These are phyloP conservation scores for Heliocidaris erythrogramma DNA, from an alignment of 35 echinoderm and acorn worm genomes.

Conservation along the genomic window DNA sequence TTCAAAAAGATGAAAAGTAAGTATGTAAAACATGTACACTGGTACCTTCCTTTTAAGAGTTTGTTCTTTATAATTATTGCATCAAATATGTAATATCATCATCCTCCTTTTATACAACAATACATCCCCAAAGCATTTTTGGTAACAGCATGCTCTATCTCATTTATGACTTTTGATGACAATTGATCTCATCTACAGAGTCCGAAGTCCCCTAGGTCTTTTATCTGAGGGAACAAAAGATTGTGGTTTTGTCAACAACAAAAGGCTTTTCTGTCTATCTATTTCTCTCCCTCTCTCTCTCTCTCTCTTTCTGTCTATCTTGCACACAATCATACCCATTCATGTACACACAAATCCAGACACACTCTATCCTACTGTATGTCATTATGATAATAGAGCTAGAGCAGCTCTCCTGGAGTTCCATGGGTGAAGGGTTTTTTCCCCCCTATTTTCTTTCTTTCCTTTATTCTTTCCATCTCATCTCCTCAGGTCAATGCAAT, in stretches of 20 bases:
- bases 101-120: not conserved
- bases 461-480: not conserved
- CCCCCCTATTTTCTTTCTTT: not conserved
- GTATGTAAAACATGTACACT: not conserved
- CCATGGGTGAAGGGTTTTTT: not conserved
- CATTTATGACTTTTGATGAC: not conserved
- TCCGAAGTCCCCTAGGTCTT: slow-evolving; percentile 18
- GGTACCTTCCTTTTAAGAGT: not conserved
- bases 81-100: not conserved
- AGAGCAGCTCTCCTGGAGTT: not conserved
- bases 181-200: slow-evolving; percentile 25
- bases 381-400: slow-evolving; percentile 11
- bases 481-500: slow-evolving; percentile 16
- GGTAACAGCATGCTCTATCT: not conserved
- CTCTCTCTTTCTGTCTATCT: not conserved
- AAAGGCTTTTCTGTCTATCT: not conserved
- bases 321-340: not conserved
- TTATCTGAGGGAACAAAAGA: not conserved
- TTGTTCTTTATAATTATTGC: not conserved
- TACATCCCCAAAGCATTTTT: not conserved
- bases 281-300: not conserved
- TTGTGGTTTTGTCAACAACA: slow-evolving; percentile 35
- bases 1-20: too few species aligned
- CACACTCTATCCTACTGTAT: not conserved
- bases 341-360: not conserved